phyloP scores from a whole-genome alignment of 2,113 vertebrate genomes.

The Opisthocomus hoazin region DNA sequence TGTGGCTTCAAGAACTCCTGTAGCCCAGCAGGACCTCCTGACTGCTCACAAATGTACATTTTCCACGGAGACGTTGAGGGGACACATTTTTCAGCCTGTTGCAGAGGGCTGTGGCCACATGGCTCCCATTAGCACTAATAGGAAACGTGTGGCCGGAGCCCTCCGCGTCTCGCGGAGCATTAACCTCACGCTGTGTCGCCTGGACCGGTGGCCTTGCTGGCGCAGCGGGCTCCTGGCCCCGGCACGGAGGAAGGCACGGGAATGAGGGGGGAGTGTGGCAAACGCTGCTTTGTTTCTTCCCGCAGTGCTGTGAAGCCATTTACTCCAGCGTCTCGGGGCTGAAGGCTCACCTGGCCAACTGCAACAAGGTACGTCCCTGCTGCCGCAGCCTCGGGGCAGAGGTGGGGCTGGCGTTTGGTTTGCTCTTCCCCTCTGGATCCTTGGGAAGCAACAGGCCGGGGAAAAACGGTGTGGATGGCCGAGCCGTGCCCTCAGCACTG shows the following conservation, averaged over 20 bases:
- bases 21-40: conserved; percentile 36
- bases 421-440: rapidly evolving
- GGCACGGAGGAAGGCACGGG: background rate
- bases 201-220: background rate
- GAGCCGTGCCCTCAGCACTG: background rate
- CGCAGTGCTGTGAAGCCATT: conserved; percentile 93
- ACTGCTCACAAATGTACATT: background rate
- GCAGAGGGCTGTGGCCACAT: background rate
- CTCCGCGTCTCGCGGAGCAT: background rate
- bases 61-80: background rate
- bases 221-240: background rate
- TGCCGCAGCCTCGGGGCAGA: background rate
- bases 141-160: conserved; percentile 48
- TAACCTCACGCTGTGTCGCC: conserved; percentile 13
- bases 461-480: background rate
- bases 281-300: background rate
- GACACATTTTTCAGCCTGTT: background rate
- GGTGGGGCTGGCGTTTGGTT: background rate
- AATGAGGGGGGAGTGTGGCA: background rate
- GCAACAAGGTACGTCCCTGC: conserved; percentile 84
- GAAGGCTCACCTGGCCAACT: conserved; percentile 96
- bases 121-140: conserved; percentile 45
- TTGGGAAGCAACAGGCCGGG: background rate
- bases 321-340: conserved; percentile 97
- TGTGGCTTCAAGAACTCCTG: conserved; percentile 43